phyloP scores from a whole-genome alignment of 2,113 vertebrate species.

The Aptenodytes forsteri region DNA sequence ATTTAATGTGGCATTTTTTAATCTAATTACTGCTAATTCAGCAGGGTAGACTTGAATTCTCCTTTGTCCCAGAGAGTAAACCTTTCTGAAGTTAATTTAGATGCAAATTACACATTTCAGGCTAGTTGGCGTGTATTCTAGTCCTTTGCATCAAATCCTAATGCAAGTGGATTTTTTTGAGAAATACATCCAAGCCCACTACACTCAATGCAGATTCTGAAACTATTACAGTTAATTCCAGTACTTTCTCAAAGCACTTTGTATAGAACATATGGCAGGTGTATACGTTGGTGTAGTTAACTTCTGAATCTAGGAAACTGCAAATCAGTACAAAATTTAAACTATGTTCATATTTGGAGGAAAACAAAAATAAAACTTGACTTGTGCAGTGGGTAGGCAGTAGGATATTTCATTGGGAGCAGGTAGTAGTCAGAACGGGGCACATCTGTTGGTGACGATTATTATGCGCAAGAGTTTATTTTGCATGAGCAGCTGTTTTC shows the following conservation, averaged over 20 bases:
- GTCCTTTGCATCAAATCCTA: neutral
- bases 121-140: neutral
- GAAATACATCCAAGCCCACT: neutral
- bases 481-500: neutral
- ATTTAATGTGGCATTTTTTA: neutral
- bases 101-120: neutral
- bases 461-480: neutral
- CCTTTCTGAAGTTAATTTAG: neutral
- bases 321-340: neutral
- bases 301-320: neutral
- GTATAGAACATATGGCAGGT: neutral
- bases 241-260: neutral
- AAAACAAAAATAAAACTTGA: neutral
- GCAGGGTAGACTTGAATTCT: neutral
- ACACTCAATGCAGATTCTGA: neutral
- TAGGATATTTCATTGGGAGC: neutral
- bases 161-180: neutral
- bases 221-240: neutral
- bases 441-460: neutral
- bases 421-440: neutral
- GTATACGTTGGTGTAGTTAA: neutral
- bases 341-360: neutral
- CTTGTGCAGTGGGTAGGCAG: neutral
- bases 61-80: neutral
- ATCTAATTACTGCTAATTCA: neutral